These are phyloP conservation scores for Lysiphlebus fabarum DNA, from an alignment of 1,140 invertebrate species.

Conservation along the genomic window DNA sequence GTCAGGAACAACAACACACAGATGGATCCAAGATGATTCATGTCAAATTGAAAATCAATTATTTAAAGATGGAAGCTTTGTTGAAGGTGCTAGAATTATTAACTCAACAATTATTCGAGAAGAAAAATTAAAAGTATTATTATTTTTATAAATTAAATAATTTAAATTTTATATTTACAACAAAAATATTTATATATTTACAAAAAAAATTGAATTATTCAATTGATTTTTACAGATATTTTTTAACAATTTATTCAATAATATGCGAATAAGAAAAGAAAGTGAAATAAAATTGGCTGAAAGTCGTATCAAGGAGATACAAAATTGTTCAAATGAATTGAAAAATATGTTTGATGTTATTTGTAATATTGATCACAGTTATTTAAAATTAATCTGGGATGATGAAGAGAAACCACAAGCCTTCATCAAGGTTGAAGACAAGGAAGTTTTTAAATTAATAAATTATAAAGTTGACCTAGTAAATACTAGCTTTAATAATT, in stretches of 20 bases:
- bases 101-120: conserved; percentile 23
- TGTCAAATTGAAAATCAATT: conserved; percentile 21
- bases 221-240: conserved; percentile 33
- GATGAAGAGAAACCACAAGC: conserved; percentile 32
- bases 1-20: conserved; percentile 40
- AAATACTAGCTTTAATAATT: conserved; percentile 38
- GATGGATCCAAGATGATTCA: conserved; percentile 44
- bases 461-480: neutral
- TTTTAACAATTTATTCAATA: conserved; percentile 54
- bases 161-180: neutral
- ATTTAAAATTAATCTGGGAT: conserved; percentile 31
- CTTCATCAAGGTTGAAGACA: conserved; percentile 33
- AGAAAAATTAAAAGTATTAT: conserved; percentile 30
- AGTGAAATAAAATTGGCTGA: conserved; percentile 30
- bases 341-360: conserved; percentile 32
- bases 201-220: too few species aligned
- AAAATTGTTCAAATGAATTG: conserved; percentile 35
- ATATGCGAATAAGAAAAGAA: conserved; percentile 40
- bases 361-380: conserved; percentile 10
- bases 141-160: neutral
- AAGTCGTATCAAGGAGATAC: conserved; percentile 31
- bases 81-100: conserved; percentile 11
- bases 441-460: conserved; percentile 44
- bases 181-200: too few species aligned
- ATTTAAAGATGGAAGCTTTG: conserved; percentile 15